phyloP scores from a whole-genome alignment of 2,888 invertebrate genomes.

The Acrobasis consociella region DNA sequence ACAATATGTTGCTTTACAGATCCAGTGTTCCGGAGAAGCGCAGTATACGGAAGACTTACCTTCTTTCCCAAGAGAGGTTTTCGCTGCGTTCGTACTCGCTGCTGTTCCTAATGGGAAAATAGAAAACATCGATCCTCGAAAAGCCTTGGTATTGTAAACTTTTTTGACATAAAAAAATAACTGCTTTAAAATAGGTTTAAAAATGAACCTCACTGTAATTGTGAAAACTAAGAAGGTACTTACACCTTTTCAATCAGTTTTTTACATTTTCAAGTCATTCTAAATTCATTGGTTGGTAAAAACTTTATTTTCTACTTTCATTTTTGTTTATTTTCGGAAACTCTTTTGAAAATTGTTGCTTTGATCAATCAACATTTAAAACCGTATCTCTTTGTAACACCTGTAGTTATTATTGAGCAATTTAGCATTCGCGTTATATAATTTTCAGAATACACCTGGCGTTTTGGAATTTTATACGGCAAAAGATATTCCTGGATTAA shows the following conservation, averaged over 20 bases:
- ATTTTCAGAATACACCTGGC: slow-evolving; percentile 81
- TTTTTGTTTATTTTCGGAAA: neutral
- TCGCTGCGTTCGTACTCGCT: slow-evolving; percentile 84
- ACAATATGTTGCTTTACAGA: slow-evolving; percentile 37
- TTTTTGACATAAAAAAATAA: neutral
- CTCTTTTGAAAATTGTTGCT: neutral
- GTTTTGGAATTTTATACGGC: slow-evolving; percentile 84
- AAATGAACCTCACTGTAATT: no score
- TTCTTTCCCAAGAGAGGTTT: slow-evolving; percentile 83
- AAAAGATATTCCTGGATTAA: slow-evolving; percentile 86
- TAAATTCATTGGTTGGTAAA: no score
- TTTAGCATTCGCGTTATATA: neutral
- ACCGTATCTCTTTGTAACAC: neutral
- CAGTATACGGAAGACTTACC: slow-evolving; percentile 85
- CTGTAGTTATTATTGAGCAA: neutral
- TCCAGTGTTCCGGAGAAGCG: slow-evolving; percentile 87
- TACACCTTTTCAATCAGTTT: no score
- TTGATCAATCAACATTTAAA: neutral
- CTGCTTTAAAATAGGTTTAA: no score
- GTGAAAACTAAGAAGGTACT: no score
- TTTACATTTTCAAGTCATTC: no score
- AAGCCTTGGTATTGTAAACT: slow-evolving; percentile 80
- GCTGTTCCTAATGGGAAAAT: slow-evolving; percentile 80
- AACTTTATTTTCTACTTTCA: no score
- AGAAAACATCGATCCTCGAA: slow-evolving; percentile 79